These are phyloP conservation scores for Ophion ventricosus DNA, from an alignment of 2,888 invertebrate genomes.

Conservation along the genomic window DNA sequence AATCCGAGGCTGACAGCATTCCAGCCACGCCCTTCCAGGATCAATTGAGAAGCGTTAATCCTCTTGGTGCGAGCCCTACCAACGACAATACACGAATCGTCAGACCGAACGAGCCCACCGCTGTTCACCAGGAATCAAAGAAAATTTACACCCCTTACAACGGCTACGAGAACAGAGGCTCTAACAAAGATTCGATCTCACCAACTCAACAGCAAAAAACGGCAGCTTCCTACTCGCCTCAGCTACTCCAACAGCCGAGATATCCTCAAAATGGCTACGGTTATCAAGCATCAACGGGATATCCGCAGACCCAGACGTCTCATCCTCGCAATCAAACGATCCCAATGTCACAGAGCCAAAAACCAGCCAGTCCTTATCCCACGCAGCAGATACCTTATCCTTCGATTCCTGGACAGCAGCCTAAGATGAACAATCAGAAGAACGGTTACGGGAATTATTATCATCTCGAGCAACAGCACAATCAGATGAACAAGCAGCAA, in stretches of 20 bases:
- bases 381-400: constrained; percentile 77
- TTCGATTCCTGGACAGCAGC: constrained; percentile 71
- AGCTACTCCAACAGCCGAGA: constrained; percentile 74
- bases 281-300: constrained; percentile 68
- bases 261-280: constrained; percentile 79
- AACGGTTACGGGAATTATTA: constrained; percentile 78
- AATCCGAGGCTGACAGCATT: constrained; percentile 80
- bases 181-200: constrained; percentile 70
- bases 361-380: constrained; percentile 80
- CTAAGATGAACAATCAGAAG: constrained; percentile 73
- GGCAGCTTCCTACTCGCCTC: constrained; percentile 74
- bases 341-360: constrained; percentile 77
- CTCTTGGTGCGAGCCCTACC: constrained; percentile 67
- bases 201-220: constrained; percentile 68
- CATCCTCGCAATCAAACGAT: constrained; percentile 78
- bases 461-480: constrained; percentile 81
- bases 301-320: constrained; percentile 77
- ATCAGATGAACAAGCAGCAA: constrained; percentile 80
- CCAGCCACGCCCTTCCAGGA: constrained; percentile 81
- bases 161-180: constrained; percentile 73
- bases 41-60: constrained; percentile 79
- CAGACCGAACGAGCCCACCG: constrained; percentile 74
- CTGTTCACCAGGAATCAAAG: constrained; percentile 74
- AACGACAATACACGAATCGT: constrained; percentile 71
- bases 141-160: constrained; percentile 64